Evolutionary conservation across 2,113 vertebrate species (phyloP).

Genomic region (Elaphurus davidianus): DNA sequence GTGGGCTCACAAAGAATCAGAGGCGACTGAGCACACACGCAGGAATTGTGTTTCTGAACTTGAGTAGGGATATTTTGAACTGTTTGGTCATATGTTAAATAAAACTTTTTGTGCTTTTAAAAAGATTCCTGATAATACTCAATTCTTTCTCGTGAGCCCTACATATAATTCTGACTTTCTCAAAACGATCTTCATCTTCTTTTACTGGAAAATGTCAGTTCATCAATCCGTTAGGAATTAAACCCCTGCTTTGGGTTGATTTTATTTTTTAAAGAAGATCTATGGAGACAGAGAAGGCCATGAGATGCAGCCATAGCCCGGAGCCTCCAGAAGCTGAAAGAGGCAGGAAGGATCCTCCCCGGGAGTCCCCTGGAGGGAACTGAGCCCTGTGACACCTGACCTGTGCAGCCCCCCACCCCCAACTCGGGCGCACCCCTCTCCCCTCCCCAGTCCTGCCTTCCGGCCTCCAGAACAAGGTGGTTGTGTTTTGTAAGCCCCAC

Average conservation of each 20-base stretch:
- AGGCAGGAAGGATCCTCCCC: not conserved
- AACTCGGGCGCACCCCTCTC: too few relatives aligned
- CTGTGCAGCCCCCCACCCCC: too few relatives aligned
- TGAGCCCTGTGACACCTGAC: not conserved
- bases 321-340: not conserved
- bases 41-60: constrained; percentile 20
- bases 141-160: not conserved
- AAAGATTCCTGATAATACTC: constrained; percentile 22
- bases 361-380: not conserved
- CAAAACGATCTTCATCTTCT: constrained; percentile 50
- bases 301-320: too few relatives aligned
- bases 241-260: not conserved
- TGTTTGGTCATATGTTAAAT: not conserved
- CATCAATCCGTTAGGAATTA: constrained; percentile 45
- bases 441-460: not conserved
- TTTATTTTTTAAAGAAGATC: not conserved
- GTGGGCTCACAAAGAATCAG: not conserved
- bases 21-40: not conserved
- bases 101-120: constrained; percentile 6
- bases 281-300: not conserved
- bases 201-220: constrained; percentile 71
- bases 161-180: constrained; percentile 45
- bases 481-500: too few relatives aligned
- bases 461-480: not conserved
- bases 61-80: not conserved